A percentile compares a stretch with the other conserved stretches of the same genome.
phyloP scores from a whole-genome alignment of 2,888 invertebrate species.

The Pseudococcus jackbeardsleyi region DNA sequence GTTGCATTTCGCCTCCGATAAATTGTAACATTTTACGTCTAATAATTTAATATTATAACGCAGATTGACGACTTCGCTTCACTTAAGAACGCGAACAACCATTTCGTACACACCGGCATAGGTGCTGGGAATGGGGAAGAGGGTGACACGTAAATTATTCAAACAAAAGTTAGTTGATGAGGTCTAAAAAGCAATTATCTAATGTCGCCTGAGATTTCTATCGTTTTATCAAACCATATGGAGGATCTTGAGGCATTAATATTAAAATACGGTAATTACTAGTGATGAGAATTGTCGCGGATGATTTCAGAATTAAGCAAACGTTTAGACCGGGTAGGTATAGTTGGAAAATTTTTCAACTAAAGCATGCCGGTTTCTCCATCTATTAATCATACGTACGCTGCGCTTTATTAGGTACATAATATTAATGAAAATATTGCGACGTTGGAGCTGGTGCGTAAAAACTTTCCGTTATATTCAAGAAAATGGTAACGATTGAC shows the following conservation, averaged over 20 bases:
- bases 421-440: too few relatives aligned
- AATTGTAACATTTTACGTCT: conserved; percentile 12
- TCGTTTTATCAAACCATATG: conserved; percentile 53
- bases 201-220: conserved; percentile 42
- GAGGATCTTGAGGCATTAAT: conserved; percentile 13
- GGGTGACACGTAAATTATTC: conserved; percentile 48
- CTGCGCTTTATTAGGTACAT: too few relatives aligned
- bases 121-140: not conserved
- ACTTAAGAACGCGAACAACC: conserved; percentile 17
- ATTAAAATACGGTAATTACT: conserved; percentile 25
- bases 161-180: conserved; percentile 49
- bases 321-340: not conserved
- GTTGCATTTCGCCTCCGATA: not conserved
- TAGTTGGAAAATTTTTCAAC: not conserved
- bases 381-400: conserved; percentile 40
- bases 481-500: too few relatives aligned
- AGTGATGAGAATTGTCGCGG: conserved; percentile 37
- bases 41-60: conserved; percentile 33
- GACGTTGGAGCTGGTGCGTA: too few relatives aligned
- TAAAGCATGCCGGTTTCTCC: not conserved
- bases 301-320: conserved; percentile 23
- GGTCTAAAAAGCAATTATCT: conserved; percentile 50
- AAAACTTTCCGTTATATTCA: too few relatives aligned
- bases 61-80: conserved; percentile 31
- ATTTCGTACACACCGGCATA: not conserved